A percentile compares a stretch with the other conserved stretches of the same genome.
phyloP scores from a whole-genome alignment of 1,140 invertebrate species.

The Chrysopa pallens region DNA sequence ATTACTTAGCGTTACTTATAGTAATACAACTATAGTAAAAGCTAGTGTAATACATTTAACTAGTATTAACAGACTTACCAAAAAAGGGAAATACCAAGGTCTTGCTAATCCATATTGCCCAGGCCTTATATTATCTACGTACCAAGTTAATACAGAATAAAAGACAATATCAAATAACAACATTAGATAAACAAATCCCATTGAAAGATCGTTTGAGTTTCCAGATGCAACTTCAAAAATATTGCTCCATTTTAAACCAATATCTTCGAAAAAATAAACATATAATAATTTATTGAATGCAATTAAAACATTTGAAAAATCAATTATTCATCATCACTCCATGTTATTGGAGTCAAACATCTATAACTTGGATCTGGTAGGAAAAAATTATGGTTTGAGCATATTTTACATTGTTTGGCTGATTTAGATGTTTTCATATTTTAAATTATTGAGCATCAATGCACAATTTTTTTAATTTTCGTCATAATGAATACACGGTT shows the following conservation, averaged over 20 bases:
- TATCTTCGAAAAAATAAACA: slow-evolving; percentile 1
- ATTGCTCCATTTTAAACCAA: slow-evolving; percentile 3
- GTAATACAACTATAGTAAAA: background rate
- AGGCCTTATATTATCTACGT: slow-evolving; percentile 15
- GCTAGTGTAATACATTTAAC: background rate
- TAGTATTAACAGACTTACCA: slow-evolving; percentile 1
- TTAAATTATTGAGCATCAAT: too few species aligned
- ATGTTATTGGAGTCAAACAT: too few species aligned
- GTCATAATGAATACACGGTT: too few species aligned
- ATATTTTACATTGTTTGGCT: too few species aligned
- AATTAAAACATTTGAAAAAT: too few species aligned
- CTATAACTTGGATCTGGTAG: too few species aligned
- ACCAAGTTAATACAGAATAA: slow-evolving; percentile 14
- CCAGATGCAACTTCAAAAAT: slow-evolving; percentile 1
- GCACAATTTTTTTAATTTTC: too few species aligned
- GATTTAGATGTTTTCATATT: too few species aligned
- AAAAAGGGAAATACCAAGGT: slow-evolving; percentile 13
- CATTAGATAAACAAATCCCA: slow-evolving; percentile 14
- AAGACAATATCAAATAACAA: slow-evolving; percentile 12
- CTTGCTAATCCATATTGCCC: slow-evolving; percentile 18
- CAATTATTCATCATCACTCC: too few species aligned
- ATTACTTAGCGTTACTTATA: background rate
- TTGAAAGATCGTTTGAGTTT: slow-evolving; percentile 3
- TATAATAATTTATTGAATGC: too few species aligned
- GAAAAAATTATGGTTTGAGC: too few species aligned